Base-by-base conservation (phyloP, 37 sponge, comb jelly and placozoan species). In the Trichoplax adhaerens region DNA sequence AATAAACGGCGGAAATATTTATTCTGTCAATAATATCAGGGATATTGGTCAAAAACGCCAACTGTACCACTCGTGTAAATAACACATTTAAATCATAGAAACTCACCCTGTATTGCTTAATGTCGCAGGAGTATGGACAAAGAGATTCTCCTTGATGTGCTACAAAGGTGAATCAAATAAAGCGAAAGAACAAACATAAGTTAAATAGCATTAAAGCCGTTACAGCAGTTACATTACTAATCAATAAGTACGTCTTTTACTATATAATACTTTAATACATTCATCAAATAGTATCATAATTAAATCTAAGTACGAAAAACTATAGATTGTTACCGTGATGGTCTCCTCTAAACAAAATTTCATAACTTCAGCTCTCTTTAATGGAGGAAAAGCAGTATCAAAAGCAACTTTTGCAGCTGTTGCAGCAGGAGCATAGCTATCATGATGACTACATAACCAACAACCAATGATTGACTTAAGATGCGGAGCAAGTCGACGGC, bases 361-460 rank as follows among this genome's bases (percentile, higher is more conserved):
- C 57, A 77, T 52, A 46, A 77, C 81, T 0, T 80, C 70, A 52
- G 3, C 56, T 60, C 77, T 74, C 56, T 84, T 84, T 29, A 68
- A 66, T 1, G 59, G 2, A 46, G 85, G 50, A 61, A 84, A 84
- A 3, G 77, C 67, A 7, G 74, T 57, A 1, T 65, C 1, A 61
- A 87, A 87, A 56, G 88, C 88, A 10, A 49, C 47, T 65, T 55
- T 57, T 10, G 88, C 88, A 58, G 84, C 77, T 7, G 65, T 8
- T 7, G 84, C 77, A 48, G 78, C 74, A 50, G 84, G 78, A 48
- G 52, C 60, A 66, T 87, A 52, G 3, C 84, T 81, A 57, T 87
- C 88, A 70, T 70, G 67, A 81, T 81, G 80, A 3, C 81, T 84
- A 2, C 83, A 61, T 72, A 87, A 76, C 85, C 84, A 87, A 56